phyloP scores from a whole-genome alignment of 2,888 invertebrate genomes.

The Dendrolimus houi region DNA sequence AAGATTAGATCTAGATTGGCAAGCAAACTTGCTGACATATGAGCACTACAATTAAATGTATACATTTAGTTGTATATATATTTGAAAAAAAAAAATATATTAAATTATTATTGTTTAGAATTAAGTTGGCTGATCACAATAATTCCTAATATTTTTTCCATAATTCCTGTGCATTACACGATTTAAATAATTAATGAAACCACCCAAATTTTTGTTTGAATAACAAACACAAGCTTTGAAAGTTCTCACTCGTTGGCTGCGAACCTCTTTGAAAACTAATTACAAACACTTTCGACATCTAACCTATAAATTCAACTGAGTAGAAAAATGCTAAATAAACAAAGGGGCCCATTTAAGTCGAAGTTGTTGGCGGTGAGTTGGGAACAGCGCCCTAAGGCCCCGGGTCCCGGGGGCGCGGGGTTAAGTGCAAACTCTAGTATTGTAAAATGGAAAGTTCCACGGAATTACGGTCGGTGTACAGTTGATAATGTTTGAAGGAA shows the following conservation, averaged over 20 bases:
- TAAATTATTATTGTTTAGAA: too few relatives aligned
- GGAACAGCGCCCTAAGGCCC: slow-evolving; percentile 2
- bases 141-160: too few relatives aligned
- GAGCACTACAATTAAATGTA: too few relatives aligned
- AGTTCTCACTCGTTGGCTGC: neutral
- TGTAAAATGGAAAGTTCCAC: neutral
- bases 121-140: too few relatives aligned
- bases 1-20: too few relatives aligned
- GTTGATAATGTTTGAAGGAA: too few relatives aligned
- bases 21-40: too few relatives aligned
- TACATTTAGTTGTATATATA: too few relatives aligned
- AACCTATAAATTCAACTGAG: neutral
- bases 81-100: too few relatives aligned
- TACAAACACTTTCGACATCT: neutral
- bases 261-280: neutral
- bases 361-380: neutral
- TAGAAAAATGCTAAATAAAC: neutral
- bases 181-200: too few relatives aligned
- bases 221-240: slow-evolving; percentile 4
- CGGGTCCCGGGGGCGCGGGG: neutral
- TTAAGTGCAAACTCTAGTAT: slow-evolving; percentile 3
- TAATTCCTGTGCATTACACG: too few relatives aligned
- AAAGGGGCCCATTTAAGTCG: neutral
- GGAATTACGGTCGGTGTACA: neutral
- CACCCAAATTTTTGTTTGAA: slow-evolving; percentile 1